phyloP scores from a whole-genome alignment of 2,113 vertebrate genomes.

The Zootoca vivipara region DNA sequence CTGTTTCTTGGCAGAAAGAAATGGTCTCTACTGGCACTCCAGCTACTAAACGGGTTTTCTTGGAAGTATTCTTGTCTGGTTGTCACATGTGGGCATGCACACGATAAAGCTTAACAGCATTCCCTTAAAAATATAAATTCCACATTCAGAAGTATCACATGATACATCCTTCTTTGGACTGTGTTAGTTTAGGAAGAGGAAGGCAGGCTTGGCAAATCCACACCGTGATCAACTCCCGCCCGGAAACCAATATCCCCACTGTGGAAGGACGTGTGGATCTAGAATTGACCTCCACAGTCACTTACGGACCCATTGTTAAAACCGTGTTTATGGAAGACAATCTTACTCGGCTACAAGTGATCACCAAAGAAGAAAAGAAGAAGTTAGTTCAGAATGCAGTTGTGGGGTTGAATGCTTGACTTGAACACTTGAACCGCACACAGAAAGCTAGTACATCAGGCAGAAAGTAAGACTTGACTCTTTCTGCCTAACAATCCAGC shows the following conservation, averaged over 20 bases:
- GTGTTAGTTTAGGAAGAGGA: neutral
- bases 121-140: neutral
- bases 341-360: too few species aligned
- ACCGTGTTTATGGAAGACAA: too few species aligned
- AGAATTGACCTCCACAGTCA: too few species aligned
- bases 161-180: neutral
- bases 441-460: neutral
- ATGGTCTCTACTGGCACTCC: neutral
- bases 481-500: neutral
- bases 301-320: too few species aligned
- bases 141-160: neutral
- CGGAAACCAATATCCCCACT: too few species aligned
- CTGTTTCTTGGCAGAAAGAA: conserved; percentile 38
- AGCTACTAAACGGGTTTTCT: neutral
- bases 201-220: too few species aligned
- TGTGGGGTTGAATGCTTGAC: neutral
- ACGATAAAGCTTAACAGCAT: conserved; percentile 10
- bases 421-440: too few species aligned
- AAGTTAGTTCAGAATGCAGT: neutral
- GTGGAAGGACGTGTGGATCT: too few species aligned
- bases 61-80: conserved; percentile 4
- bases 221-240: too few species aligned
- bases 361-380: too few species aligned
- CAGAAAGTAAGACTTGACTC: neutral
- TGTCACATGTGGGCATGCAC: neutral